These are phyloP conservation scores for Takifugu ocellatus DNA, from an alignment of 2,797 vertebrate species.

Conservation along the genomic window DNA sequence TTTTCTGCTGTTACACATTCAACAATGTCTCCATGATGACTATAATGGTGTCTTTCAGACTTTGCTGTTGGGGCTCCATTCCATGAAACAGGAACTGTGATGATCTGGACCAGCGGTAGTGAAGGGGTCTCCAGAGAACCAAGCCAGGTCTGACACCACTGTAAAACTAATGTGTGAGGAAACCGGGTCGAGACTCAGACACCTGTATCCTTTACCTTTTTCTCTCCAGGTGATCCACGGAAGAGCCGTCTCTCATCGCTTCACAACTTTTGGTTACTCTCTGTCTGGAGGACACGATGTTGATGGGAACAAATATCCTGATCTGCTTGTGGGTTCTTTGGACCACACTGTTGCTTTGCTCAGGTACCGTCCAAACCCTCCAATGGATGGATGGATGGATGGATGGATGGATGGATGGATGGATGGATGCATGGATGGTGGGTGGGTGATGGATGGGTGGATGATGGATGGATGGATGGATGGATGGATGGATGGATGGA, in stretches of 20 bases:
- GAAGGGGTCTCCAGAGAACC: slow-evolving; percentile 69
- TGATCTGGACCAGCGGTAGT: slow-evolving; percentile 84
- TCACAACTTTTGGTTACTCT: slow-evolving; percentile 87
- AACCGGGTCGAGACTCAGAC: background rate
- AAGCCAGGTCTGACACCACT: slow-evolving; percentile 77
- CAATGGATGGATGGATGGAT: background rate
- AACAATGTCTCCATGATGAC: too few species aligned
- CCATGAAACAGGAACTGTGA: slow-evolving; percentile 81
- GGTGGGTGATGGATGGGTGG: background rate
- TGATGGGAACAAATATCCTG: slow-evolving; percentile 86
- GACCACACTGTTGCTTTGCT: slow-evolving; percentile 80
- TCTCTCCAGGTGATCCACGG: slow-evolving; percentile 81
- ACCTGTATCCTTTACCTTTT: background rate
- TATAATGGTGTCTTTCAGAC: slow-evolving; percentile 65
- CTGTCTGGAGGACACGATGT: slow-evolving; percentile 84
- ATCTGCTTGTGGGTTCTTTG: slow-evolving; percentile 88
- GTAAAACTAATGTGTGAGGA: background rate
- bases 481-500: too few species aligned
- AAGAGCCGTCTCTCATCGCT: slow-evolving; percentile 64
- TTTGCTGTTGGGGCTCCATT: slow-evolving; percentile 90
- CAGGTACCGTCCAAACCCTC: slow-evolving; percentile 67
- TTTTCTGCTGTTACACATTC: too few species aligned
- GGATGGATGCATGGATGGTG: background rate
- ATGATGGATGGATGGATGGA: background rate
- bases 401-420: background rate